Percentiles rank a stretch among this genome's conserved stretches.
These are phyloP conservation scores for Hecatera dysodea DNA, from an alignment of 2,888 invertebrate genomes.

Conservation along the genomic window DNA sequence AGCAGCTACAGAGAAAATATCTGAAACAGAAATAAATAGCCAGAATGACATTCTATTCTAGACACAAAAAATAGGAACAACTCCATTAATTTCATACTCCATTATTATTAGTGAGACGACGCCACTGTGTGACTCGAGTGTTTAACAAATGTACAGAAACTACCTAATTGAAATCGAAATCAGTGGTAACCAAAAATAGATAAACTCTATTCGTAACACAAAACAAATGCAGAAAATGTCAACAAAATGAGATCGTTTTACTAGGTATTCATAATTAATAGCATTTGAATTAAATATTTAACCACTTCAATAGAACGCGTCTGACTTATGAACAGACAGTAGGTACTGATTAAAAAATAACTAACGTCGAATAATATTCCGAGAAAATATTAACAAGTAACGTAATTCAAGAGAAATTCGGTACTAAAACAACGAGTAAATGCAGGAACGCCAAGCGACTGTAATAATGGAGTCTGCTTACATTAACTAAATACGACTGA, in stretches of 20 bases:
- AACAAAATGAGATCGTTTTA: constrained; percentile 40
- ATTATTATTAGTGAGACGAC: constrained; percentile 49
- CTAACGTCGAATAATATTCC: background rate
- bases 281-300: constrained; percentile 46
- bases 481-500: constrained; percentile 67
- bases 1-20: constrained; percentile 69
- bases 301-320: background rate
- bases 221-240: constrained; percentile 36
- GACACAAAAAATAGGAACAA: constrained; percentile 2
- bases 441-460: constrained; percentile 75
- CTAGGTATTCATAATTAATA: constrained; percentile 13
- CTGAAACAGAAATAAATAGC: constrained; percentile 71
- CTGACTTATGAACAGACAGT: background rate
- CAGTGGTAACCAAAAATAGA: background rate
- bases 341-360: constrained; percentile 1
- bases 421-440: constrained; percentile 41
- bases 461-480: constrained; percentile 83
- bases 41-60: background rate
- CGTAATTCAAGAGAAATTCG: constrained; percentile 27
- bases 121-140: constrained; percentile 29
- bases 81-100: constrained; percentile 37
- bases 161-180: background rate
- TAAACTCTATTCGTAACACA: background rate
- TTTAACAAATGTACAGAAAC: background rate
- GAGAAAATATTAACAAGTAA: background rate